Conservation (phyloP, 2,797 vertebrate species). For the Mus caroli region DNA sequence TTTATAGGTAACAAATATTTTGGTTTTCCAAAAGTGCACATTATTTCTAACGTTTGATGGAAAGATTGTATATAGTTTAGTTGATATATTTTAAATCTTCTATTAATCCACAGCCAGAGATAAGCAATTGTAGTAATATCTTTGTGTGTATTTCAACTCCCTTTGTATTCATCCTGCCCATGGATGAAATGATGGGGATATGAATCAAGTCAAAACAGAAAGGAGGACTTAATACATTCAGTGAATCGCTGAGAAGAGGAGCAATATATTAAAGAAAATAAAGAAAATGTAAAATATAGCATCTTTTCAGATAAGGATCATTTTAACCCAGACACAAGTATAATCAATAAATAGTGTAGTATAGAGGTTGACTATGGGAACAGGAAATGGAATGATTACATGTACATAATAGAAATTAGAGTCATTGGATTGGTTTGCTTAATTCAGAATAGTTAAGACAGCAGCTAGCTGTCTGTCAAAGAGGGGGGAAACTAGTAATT, state of each 20-base stretch:
- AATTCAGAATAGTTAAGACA: neutral
- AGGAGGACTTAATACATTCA: neutral
- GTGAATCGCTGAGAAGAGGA: neutral
- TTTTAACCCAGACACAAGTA: neutral
- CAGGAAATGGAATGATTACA: neutral
- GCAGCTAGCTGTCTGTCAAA: neutral
- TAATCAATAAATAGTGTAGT: neutral
- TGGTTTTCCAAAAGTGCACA: neutral
- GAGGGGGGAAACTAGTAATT: neutral
- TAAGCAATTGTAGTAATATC: neutral
- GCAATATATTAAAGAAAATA: neutral
- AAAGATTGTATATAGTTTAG: neutral
- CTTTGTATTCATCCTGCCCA: neutral
- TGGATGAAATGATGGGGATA: neutral
- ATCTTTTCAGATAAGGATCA: neutral
- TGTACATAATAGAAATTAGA: neutral
- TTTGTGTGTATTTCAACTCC: neutral
- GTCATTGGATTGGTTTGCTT: neutral
- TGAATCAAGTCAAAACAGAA: neutral
- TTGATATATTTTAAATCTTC: neutral
- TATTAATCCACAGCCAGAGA: neutral
- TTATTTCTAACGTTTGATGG: neutral
- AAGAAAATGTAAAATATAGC: neutral
- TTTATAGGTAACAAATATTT: conserved; percentile 15
- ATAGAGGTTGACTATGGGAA: neutral